phyloP scores from a whole-genome alignment of 2,113 vertebrate genomes.

The Callocephalon fimbriatum region DNA sequence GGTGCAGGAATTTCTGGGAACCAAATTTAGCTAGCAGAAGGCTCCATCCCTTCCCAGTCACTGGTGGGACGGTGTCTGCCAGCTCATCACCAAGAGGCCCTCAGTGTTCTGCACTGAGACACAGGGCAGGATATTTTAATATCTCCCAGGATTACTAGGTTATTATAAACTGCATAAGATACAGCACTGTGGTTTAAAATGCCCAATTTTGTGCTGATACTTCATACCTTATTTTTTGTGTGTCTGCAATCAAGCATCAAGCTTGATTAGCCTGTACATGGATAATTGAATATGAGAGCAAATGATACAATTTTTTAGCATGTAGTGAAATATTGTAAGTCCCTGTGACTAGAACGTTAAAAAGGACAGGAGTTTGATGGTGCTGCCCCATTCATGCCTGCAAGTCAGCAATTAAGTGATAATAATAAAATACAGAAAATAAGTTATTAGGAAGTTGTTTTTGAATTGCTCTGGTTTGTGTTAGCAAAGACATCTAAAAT shows the following conservation, averaged over 20 bases:
- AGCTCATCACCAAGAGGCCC: not conserved
- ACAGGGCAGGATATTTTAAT: not conserved
- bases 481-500: constrained; percentile 10
- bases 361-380: not conserved
- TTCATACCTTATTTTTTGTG: not conserved
- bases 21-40: not conserved
- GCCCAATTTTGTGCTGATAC: not conserved
- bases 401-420: not conserved
- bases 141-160: not conserved
- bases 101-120: not conserved
- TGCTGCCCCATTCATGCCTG: not conserved
- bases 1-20: not conserved
- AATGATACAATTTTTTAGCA: not conserved
- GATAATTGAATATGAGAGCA: not conserved
- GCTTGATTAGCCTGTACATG: not conserved
- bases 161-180: not conserved
- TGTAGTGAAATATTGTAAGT: not conserved
- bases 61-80: accelerated
- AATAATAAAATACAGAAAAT: not conserved
- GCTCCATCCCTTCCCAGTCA: not conserved
- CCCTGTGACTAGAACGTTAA: not conserved
- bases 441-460: not conserved
- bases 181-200: not conserved
- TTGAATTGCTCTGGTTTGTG: not conserved
- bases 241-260: not conserved